Conservation (phyloP, 2,113 vertebrate genomes). For the Varanus salvator region DNA sequence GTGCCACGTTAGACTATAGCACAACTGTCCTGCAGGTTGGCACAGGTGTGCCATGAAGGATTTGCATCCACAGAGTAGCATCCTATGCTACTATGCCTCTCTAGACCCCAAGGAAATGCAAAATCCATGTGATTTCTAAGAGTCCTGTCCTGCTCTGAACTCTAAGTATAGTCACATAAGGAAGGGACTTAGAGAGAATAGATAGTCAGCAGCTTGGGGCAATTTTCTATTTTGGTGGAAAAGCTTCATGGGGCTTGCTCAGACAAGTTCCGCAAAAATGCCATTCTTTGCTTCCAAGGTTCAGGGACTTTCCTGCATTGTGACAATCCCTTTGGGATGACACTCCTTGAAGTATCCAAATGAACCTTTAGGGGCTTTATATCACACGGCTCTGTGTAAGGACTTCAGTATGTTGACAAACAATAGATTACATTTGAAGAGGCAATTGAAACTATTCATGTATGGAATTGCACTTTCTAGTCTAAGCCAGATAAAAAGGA, state of each 20-base stretch:
- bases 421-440: not conserved
- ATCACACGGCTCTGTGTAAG: not conserved
- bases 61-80: not conserved
- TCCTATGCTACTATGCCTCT: not conserved
- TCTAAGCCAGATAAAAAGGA: not conserved
- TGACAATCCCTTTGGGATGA: not conserved
- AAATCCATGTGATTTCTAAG: not conserved
- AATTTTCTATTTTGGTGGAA: not conserved
- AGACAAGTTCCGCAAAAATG: not conserved
- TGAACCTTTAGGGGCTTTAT: not conserved
- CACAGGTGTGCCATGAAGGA: not conserved
- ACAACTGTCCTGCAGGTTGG: not conserved
- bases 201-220: not conserved
- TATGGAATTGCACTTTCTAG: not conserved
- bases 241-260: not conserved
- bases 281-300: not conserved
- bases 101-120: not conserved
- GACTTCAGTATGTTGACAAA: not conserved
- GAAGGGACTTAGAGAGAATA: not conserved
- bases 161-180: not conserved
- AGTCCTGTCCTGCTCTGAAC: not conserved
- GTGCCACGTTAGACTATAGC: not conserved
- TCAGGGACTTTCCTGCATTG: not conserved
- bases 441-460: not conserved
- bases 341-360: not conserved